phyloP scores from a whole-genome alignment of 2,797 vertebrate genomes.

The Yasuhikotakia modesta region DNA sequence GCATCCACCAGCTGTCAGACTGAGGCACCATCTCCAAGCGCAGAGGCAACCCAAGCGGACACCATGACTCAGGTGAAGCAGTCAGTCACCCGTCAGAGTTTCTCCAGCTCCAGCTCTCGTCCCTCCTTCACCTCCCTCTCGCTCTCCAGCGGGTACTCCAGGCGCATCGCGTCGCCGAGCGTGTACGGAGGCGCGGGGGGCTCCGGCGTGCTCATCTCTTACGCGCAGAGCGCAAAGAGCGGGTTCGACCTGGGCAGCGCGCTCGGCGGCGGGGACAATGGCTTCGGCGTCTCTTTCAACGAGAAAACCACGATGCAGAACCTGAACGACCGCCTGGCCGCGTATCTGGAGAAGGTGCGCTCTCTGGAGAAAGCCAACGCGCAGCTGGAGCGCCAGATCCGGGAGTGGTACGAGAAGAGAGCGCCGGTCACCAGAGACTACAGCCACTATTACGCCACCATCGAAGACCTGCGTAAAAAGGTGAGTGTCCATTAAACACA shows the following conservation, averaged over 20 bases:
- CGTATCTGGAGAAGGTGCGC: slow-evolving; percentile 77
- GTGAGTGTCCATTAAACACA: too few species aligned
- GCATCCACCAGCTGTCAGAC: slow-evolving; percentile 45
- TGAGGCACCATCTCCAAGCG: background rate
- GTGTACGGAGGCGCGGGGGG: slow-evolving; percentile 63
- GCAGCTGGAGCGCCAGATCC: slow-evolving; percentile 83
- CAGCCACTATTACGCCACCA: too few species aligned
- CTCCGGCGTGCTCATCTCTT: slow-evolving; percentile 60
- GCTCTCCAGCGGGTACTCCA: slow-evolving; percentile 29
- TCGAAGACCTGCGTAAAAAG: too few species aligned
- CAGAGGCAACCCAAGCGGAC: too few species aligned
- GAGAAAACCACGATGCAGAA: slow-evolving; percentile 83
- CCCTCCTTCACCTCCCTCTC: slow-evolving; percentile 47
- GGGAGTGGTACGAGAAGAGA: slow-evolving; percentile 81
- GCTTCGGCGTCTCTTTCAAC: slow-evolving; percentile 47
- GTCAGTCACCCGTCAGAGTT: background rate
- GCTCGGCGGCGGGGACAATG: slow-evolving; percentile 44
- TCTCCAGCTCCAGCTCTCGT: background rate
- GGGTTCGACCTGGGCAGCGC: too few species aligned
- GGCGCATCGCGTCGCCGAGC: slow-evolving; percentile 50
- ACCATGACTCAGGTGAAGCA: slow-evolving; percentile 54
- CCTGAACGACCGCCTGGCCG: slow-evolving; percentile 78
- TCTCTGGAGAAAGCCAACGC: slow-evolving; percentile 75
- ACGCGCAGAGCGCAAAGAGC: slow-evolving; percentile 29
- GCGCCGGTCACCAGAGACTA: slow-evolving; percentile 82